These are phyloP conservation scores for Macropodus opercularis DNA, from an alignment of 2,797 vertebrate genomes.

Conservation along the genomic window DNA sequence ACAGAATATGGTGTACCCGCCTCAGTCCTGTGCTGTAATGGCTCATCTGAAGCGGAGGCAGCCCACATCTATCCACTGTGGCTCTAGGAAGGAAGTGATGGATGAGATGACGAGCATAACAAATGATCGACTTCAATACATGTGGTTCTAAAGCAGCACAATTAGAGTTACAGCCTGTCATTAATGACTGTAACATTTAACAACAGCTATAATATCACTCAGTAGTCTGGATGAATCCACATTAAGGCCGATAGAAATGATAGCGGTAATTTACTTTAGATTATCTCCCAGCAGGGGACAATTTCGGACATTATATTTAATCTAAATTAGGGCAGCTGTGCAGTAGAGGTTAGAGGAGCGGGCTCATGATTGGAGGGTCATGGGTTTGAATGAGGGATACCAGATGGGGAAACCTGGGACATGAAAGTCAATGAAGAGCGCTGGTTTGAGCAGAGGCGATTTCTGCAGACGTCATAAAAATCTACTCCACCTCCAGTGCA, in stretches of 20 bases:
- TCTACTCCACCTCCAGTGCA: neutral
- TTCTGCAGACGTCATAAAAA: too few relatives aligned
- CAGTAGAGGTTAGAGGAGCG: conserved; percentile 28
- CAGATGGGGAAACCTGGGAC: conserved; percentile 11
- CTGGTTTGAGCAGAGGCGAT: too few relatives aligned
- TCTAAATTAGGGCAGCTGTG: conserved; percentile 60
- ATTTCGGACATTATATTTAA: conserved; percentile 56
- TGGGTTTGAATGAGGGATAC: conserved; percentile 38
- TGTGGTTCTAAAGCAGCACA: conserved; percentile 34
- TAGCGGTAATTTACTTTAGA: conserved; percentile 60
- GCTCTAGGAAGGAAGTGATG: conserved; percentile 45
- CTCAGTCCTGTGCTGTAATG: conserved; percentile 11
- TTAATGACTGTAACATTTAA: conserved; percentile 71
- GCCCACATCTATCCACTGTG: conserved; percentile 12
- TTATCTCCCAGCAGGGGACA: conserved; percentile 61
- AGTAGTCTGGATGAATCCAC: conserved; percentile 40
- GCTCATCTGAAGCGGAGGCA: conserved; percentile 18
- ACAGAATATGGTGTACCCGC: conserved; percentile 39
- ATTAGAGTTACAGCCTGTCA: conserved; percentile 47
- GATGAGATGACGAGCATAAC: conserved; percentile 59
- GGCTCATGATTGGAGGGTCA: conserved; percentile 41
- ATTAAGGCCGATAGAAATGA: conserved; percentile 59
- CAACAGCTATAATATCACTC: conserved; percentile 64
- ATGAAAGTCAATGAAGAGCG: conserved; percentile 3
- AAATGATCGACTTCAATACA: conserved; percentile 58